These are phyloP conservation scores for Drosophila mayaguana DNA, from an alignment of 2,888 invertebrate species.

Conservation along the genomic window DNA sequence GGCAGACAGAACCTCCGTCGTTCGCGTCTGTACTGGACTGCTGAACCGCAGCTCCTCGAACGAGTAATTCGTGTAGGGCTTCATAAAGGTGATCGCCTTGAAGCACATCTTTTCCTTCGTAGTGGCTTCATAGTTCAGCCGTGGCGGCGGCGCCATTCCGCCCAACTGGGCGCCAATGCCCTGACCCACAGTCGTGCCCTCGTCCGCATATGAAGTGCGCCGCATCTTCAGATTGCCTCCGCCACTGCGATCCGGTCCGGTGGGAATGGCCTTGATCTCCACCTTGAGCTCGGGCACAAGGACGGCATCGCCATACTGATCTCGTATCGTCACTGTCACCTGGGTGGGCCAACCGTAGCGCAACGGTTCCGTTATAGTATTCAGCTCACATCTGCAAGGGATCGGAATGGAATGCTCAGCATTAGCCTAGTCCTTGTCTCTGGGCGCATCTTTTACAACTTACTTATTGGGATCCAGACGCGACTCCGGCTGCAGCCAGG, in stretches of 20 bases:
- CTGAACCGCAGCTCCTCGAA: slow-evolving; percentile 95
- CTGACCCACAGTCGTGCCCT: background rate
- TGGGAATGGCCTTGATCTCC: slow-evolving; percentile 85
- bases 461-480: slow-evolving; percentile 91
- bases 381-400: slow-evolving; percentile 90
- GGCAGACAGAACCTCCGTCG: slow-evolving; percentile 83
- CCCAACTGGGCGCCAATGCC: slow-evolving; percentile 51
- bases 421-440: too few relatives aligned
- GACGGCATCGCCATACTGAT: slow-evolving; percentile 96
- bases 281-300: slow-evolving; percentile 92
- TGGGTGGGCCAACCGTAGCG: slow-evolving; percentile 94
- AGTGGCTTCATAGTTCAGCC: slow-evolving; percentile 91
- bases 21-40: slow-evolving; percentile 85
- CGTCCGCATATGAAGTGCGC: slow-evolving; percentile 80
- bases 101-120: slow-evolving; percentile 96
- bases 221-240: slow-evolving; percentile 82
- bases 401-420: background rate
- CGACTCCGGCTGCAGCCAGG: slow-evolving; percentile 97
- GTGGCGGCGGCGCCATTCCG: slow-evolving; percentile 84
- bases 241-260: slow-evolving; percentile 72
- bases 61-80: slow-evolving; percentile 95
- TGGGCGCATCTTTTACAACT: slow-evolving; percentile 11
- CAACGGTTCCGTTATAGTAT: slow-evolving; percentile 89
- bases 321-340: slow-evolving; percentile 92
- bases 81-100: slow-evolving; percentile 97